Base-by-base conservation (phyloP, 64 coral and sea anemone genomes). In the Catalaphyllia jardinei region DNA sequence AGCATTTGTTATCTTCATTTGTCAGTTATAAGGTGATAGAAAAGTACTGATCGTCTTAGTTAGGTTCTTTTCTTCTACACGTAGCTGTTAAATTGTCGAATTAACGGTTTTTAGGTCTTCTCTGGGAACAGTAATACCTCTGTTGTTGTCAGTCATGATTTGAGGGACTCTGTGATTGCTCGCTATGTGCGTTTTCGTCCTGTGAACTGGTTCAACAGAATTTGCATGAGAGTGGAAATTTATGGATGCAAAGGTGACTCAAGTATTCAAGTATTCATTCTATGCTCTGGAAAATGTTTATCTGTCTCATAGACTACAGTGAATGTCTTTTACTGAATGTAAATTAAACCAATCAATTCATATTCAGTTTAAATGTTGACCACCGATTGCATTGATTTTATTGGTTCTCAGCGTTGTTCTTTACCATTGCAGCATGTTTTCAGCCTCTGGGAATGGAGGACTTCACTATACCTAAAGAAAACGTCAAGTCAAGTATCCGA, bases 141-240 rank as follows among this genome's bases (percentile, higher is more conserved):
- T 12, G 9, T 10, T 29, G 77, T 79, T 18, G 77, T 79, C 77
- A 57, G 51, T n/a, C 25, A 79, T 29, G 0, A 11, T 28, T 79
- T 79, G 52, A 69, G 46, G 24, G 17, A 74, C 22, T n/a, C 35
- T 18, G 52, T 90, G 20, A 74, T 42, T n/a, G 83, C 76, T 27
- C 89, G 86, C 52, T 31, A 82, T 61, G 86, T 95, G 10, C 78
- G 89, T 60, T 88, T 95, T 84, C 78, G 74, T 71, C 93, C 93
- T 31, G 35, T 64, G 1, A 51, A 67, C 18, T 95, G 93, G 93
- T 83, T 46, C 25, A 62, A 39, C 30, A 75, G 74, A 62, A 81
- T 69, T 51, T 82, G 88, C 30, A 72, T 90, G 60, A 90, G 88
- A 31, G 79, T 90, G 15, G 88, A 90, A 38, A 73, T 90, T 33